Percentiles rank a stretch among this genome's conserved stretches.
Evolutionary conservation across 2,797 vertebrate genomes (phyloP).

Genomic region (Ctenopoma kingsleyae): DNA sequence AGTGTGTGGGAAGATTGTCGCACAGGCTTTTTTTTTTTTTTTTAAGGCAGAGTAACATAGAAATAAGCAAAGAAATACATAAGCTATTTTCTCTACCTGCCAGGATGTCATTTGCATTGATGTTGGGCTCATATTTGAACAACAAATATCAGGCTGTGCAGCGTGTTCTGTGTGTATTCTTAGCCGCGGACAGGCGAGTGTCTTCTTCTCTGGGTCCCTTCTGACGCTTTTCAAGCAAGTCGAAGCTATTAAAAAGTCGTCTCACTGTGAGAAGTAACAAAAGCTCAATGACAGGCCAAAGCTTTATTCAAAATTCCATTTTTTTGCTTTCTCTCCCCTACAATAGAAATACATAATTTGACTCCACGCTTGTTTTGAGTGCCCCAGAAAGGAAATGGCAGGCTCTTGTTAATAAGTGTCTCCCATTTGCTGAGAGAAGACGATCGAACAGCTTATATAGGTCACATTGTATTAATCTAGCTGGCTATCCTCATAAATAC

Average conservation of each 20-base stretch:
- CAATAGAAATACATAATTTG: slow-evolving; percentile 69
- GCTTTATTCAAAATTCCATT: slow-evolving; percentile 75
- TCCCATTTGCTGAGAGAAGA: slow-evolving; percentile 66
- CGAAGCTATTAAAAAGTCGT: slow-evolving; percentile 71
- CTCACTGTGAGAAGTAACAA: slow-evolving; percentile 53
- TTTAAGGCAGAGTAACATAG: slow-evolving; percentile 12
- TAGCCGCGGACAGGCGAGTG: slow-evolving; percentile 43
- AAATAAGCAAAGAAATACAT: slow-evolving; percentile 42
- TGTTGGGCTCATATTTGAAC: slow-evolving; percentile 44
- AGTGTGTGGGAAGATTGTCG: not conserved
- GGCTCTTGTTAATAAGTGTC: slow-evolving; percentile 73
- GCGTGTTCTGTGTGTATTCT: slow-evolving; percentile 52
- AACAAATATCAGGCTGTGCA: slow-evolving; percentile 47
- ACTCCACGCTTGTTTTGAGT: slow-evolving; percentile 67
- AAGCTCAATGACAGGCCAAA: slow-evolving; percentile 70
- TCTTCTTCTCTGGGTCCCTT: slow-evolving; percentile 49
- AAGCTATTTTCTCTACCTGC: slow-evolving; percentile 47
- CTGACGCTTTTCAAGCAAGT: slow-evolving; percentile 56
- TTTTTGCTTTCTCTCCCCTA: slow-evolving; percentile 53
- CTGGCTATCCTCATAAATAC: slow-evolving; percentile 68
- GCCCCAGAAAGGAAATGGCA: slow-evolving; percentile 63
- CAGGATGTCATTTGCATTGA: slow-evolving; percentile 56
- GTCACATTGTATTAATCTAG: slow-evolving; percentile 81
- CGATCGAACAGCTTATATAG: slow-evolving; percentile 78
- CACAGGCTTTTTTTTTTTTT: slow-evolving; percentile 20